Evolutionary conservation across 1,140 invertebrate species (phyloP), one percentile per base, ranked within the genome.

Genomic region (Drosophila funebris): DNA sequence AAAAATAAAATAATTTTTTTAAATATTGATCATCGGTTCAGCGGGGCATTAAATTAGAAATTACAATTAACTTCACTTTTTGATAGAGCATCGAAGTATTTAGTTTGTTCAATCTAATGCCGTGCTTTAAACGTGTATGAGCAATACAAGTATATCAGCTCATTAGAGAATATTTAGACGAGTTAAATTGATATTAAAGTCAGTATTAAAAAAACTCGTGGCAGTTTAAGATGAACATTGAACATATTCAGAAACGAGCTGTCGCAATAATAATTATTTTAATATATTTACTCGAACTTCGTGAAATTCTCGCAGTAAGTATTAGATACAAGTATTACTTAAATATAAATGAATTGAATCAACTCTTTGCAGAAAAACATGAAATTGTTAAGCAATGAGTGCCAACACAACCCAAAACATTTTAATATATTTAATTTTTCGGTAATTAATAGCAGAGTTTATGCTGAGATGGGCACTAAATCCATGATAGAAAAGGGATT

Each of bases 391-490:
- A 60, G 39, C 7, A 3, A 48, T 37, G 37, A 53, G 14, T 78
- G 76, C 4, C 24, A 43, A 0, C 31, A 69, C 22, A 78, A 63
- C 37, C 39, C 39, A 3, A 63, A 60, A 6, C 64, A 73, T 33
- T 29, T 78, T 3, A 36, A 78, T 36, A 6, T 6, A 4, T 63
- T 78, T 3, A 78, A 78, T 24, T 0, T 78, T 0, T 48, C 70
- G 0, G 24, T 43, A 0, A 4, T 39, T 33, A 57, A 76, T 0
- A 68, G 43, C 11, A 60, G 27, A 1, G 7, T 90, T 29, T 68
- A 62, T 16, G 39, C 9, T 6, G 67, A 72, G 20, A 13, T 81
- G n/a, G 14, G 54, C 1, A 43, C 50, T 3, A 78, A 52, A 63
- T 18, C 29, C 1, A 24, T 57, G 9, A 41, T 90, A n/a, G 13